These are phyloP conservation scores for Callinectes sapidus DNA, from an alignment of 2,888 invertebrate species.

Conservation along the genomic window DNA sequence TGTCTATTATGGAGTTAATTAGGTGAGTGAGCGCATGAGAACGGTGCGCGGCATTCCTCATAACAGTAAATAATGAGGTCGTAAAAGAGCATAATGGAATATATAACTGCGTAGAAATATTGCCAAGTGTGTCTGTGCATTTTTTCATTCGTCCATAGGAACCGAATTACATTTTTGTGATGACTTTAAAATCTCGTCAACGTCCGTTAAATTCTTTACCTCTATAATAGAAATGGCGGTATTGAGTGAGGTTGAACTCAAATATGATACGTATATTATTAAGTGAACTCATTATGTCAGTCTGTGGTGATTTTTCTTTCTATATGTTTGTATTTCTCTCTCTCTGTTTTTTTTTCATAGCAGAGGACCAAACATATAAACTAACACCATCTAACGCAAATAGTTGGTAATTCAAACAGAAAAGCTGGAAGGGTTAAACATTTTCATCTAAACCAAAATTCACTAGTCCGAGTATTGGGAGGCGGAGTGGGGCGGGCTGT, in stretches of 20 bases:
- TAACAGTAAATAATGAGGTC: constrained; percentile 25
- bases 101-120: constrained; percentile 17
- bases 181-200: neutral
- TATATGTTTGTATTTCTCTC: too few relatives aligned
- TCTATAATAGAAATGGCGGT: neutral
- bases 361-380: too few relatives aligned
- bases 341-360: neutral
- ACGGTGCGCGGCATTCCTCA: neutral
- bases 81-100: neutral
- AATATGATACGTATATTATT: neutral
- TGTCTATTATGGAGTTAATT: constrained; percentile 10
- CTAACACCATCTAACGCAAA: too few relatives aligned
- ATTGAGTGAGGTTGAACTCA: constrained; percentile 6
- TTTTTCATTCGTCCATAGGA: neutral
- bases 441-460: too few relatives aligned
- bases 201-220: neutral
- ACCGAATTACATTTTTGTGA: neutral
- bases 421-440: too few relatives aligned
- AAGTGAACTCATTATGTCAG: too few relatives aligned
- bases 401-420: too few relatives aligned
- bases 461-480: too few relatives aligned
- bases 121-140: neutral
- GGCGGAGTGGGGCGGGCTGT: too few relatives aligned
- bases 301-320: too few relatives aligned
- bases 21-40: neutral